Evolutionary conservation across 2,888 invertebrate genomes (phyloP).

Genomic region (Flexamia atlantica): DNA sequence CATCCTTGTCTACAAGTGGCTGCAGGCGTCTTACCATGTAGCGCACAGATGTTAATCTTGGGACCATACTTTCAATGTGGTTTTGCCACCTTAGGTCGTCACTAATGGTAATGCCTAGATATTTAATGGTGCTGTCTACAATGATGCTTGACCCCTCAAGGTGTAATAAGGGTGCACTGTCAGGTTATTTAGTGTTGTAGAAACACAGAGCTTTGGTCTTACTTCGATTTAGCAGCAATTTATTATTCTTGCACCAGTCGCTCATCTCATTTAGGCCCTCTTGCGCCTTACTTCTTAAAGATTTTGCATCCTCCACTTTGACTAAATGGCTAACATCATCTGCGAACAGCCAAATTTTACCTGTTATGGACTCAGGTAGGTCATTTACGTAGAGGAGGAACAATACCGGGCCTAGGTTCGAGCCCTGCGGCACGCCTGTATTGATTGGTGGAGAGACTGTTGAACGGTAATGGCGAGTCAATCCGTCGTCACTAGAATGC

Average conservation of each 20-base stretch:
- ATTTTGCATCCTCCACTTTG: not conserved
- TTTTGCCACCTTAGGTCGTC: conserved; percentile 21
- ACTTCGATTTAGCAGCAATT: not conserved
- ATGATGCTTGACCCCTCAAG: not conserved
- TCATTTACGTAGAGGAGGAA: conserved; percentile 19
- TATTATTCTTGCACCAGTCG: conserved; percentile 19
- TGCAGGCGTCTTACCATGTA: conserved; percentile 44
- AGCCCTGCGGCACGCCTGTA: conserved; percentile 50
- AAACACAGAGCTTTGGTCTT: not conserved
- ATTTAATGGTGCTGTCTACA: conserved; percentile 14
- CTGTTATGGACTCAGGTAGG: not conserved
- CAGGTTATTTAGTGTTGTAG: conserved; percentile 5
- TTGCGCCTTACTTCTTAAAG: conserved; percentile 15
- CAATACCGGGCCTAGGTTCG: conserved; percentile 25
- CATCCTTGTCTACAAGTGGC: conserved; percentile 17
- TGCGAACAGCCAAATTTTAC: conserved; percentile 40
- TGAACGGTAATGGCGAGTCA: conserved; percentile 25
- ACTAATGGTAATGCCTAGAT: conserved; percentile 6
- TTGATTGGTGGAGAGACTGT: conserved; percentile 26
- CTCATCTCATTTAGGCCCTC: conserved; percentile 33
- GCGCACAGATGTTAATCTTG: conserved; percentile 40
- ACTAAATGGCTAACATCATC: conserved; percentile 53
- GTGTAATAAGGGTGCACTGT: not conserved
- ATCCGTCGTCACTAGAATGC: conserved; percentile 16
- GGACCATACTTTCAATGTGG: not conserved